These are phyloP conservation scores for Cheirogaleus major DNA, from an alignment of 2,797 vertebrate species.

Conservation along the genomic window DNA sequence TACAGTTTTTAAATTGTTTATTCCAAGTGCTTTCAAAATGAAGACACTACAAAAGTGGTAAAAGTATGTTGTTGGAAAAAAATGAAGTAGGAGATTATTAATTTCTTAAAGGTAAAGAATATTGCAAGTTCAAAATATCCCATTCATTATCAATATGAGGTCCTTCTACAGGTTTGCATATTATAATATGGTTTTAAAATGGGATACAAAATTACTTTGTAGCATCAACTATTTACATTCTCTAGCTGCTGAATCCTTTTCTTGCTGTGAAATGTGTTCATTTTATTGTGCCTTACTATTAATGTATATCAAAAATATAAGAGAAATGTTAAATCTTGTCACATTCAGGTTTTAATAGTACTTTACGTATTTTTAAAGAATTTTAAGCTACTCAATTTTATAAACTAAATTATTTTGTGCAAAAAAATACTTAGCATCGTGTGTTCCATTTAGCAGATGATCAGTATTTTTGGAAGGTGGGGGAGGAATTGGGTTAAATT, in stretches of 20 bases:
- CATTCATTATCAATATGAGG: constrained; percentile 60
- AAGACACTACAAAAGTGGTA: constrained; percentile 73
- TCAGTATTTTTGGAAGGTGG: background rate
- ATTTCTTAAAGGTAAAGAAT: constrained; percentile 77
- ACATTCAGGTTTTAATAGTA: constrained; percentile 67
- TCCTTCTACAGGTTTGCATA: constrained; percentile 69
- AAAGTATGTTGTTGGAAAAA: constrained; percentile 70
- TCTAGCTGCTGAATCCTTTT: constrained; percentile 68
- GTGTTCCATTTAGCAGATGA: background rate
- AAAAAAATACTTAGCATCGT: background rate
- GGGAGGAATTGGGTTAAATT: background rate
- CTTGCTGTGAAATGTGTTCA: constrained; percentile 75
- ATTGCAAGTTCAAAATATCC: constrained; percentile 70
- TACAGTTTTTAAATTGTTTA: constrained; percentile 80
- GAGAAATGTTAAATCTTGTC: constrained; percentile 70
- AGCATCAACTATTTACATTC: constrained; percentile 68
- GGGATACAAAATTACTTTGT: constrained; percentile 61
- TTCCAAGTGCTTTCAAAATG: constrained; percentile 77
- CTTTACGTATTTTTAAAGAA: constrained; percentile 76
- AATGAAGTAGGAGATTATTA: constrained; percentile 75
- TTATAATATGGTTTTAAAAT: constrained; percentile 68
- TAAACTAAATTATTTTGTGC: constrained; percentile 71
- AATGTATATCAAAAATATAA: constrained; percentile 69
- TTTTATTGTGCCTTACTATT: constrained; percentile 73
- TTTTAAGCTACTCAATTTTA: constrained; percentile 76